Evolutionary conservation across 2,113 vertebrate genomes (phyloP), one percentile per base, ranked within the genome.

Genomic region (Ursus arctos): DNA sequence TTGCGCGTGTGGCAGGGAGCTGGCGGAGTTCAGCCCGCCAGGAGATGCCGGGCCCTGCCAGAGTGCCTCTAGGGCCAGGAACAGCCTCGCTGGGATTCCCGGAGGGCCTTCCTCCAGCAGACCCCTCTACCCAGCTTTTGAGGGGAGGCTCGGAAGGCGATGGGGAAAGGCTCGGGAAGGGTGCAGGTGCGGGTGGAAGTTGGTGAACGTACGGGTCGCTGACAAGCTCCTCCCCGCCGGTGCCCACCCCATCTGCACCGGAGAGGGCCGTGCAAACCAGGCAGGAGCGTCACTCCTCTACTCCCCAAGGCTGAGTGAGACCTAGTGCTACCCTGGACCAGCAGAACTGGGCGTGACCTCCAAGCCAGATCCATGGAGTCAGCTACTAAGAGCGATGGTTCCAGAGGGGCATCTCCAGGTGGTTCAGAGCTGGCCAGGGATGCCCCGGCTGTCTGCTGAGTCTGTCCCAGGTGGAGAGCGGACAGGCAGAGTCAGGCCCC

Each of bases 111-210:
- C 31, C 53, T 51, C n/a, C 31, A 55, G 80, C 49, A 7, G 22
- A 53, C n/a, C 65, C 26, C 16, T 21, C 36, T 57, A 57, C 55
- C n/a, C 36, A 0, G 18, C 71, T 12, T 40, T 55, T 8, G 4
- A 31, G 51, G 67, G 31, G 18, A 18, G 22, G 33, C 16, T 53
- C 31, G 1, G 24, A 18, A 13, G 7, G 28, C 4, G 18, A 8
- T 2, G 0, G 0, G 19, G 71, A 61, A 31, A 72, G n/a, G 21
- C 47, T 4, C 14, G 5, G 28, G 9, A 6, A 0, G 36, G 19
- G 22, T 12, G 28, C 59, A 14, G 59, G 28, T 1, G 31, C 7
- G 0, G 59, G 51, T 51, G 74, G 61, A 49, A 53, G 18, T 40
- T 10, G 43, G 22, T 80, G 47, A 51, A 2, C 3, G 1, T 5